Evolutionary conservation across 2,888 invertebrate genomes (phyloP).

Genomic region (Oscheius sp.): DNA sequence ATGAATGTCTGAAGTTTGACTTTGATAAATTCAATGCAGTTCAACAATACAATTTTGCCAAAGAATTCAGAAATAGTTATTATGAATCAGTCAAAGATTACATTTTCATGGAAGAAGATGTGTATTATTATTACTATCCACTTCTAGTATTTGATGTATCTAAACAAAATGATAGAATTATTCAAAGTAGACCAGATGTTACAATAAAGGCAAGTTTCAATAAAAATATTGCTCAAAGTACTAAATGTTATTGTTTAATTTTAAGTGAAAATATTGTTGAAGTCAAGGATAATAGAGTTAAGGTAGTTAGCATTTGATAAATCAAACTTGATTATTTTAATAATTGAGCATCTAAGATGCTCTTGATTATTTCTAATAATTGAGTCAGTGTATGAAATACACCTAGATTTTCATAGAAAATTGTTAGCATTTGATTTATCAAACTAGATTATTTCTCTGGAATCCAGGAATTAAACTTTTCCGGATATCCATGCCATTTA

Average conservation of each 20-base stretch:
- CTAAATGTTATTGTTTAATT: conserved; percentile 22
- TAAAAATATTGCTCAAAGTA: conserved; percentile 44
- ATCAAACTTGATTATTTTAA: background rate
- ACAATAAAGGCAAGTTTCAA: conserved; percentile 49
- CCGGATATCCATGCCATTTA: no score
- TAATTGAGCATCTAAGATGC: conserved; percentile 20
- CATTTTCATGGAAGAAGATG: conserved; percentile 52
- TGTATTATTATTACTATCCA: conserved; percentile 39
- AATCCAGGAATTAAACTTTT: background rate
- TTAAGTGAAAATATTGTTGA: background rate
- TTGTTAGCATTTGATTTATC: background rate
- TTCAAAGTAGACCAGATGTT: conserved; percentile 50
- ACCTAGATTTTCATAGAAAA: background rate
- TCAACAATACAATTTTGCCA: conserved; percentile 57
- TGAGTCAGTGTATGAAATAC: background rate
- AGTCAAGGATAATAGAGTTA: conserved; percentile 35
- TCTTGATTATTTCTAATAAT: conserved; percentile 3
- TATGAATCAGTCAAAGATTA: conserved; percentile 47
- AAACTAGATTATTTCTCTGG: background rate
- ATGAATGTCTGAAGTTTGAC: conserved; percentile 56
- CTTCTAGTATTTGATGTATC: conserved; percentile 52
- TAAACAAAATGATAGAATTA: conserved; percentile 56
- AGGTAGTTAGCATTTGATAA: conserved; percentile 44
- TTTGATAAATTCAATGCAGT: conserved; percentile 51
- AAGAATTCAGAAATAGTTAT: conserved; percentile 55